Evolutionary conservation across 1,140 invertebrate genomes (phyloP).

Genomic region (Leptonema lineaticorne): DNA sequence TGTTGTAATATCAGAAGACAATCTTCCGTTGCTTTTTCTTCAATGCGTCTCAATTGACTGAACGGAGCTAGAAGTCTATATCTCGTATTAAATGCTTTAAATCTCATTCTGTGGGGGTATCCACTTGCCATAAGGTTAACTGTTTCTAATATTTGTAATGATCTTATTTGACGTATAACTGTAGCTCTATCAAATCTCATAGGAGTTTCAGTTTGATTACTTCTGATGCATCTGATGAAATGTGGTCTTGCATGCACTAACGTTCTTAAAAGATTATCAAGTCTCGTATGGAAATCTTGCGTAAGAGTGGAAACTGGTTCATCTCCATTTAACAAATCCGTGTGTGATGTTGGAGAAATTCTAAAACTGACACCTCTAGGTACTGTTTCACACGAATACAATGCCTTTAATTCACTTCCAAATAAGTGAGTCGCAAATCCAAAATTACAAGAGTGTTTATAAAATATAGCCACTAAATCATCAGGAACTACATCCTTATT

Average conservation of each 20-base stretch:
- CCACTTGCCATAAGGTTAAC: constrained; percentile 92
- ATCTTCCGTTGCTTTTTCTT: constrained; percentile 80
- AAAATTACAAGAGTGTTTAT: constrained; percentile 90
- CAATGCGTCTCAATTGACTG: constrained; percentile 69
- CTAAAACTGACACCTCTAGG: constrained; percentile 82
- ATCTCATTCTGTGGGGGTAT: constrained; percentile 92
- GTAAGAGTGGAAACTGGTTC: constrained; percentile 88
- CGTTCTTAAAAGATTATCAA: constrained; percentile 89
- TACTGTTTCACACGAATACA: constrained; percentile 79
- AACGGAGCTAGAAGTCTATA: constrained; percentile 82
- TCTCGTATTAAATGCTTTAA: constrained; percentile 87
- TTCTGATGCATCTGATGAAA: constrained; percentile 89
- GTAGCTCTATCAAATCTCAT: constrained; percentile 71
- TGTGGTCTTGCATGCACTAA: constrained; percentile 91
- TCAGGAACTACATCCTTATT: constrained; percentile 91
- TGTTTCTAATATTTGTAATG: constrained; percentile 91
- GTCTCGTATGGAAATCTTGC: constrained; percentile 90
- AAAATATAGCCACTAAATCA: constrained; percentile 89
- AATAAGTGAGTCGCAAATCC: constrained; percentile 94
- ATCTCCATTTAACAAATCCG: constrained; percentile 82
- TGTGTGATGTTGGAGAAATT: constrained; percentile 88
- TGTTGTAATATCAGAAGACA: constrained; percentile 71
- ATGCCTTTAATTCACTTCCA: constrained; percentile 85
- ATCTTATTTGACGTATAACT: constrained; percentile 80
- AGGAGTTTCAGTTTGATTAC: constrained; percentile 76